Evolutionary conservation across 2,888 invertebrate genomes (phyloP).

Genomic region (Patella pellucida): DNA sequence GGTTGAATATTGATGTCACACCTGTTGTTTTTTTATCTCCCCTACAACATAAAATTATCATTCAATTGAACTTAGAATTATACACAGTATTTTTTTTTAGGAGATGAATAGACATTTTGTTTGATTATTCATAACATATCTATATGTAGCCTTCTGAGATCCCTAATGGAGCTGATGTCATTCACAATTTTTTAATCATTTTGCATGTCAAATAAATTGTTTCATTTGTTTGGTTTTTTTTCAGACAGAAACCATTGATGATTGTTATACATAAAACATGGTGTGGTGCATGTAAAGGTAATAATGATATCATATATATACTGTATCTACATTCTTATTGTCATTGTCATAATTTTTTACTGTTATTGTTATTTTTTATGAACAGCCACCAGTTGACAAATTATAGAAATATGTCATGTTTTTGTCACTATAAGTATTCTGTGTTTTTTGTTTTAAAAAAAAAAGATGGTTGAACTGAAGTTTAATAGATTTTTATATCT

Average conservation of each 20-base stretch:
- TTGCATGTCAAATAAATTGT: conserved; percentile 9
- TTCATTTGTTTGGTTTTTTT: conserved; percentile 28
- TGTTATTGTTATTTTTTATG: too few species aligned
- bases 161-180: neutral
- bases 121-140: too few species aligned
- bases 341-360: too few species aligned
- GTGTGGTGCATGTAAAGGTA: conserved; percentile 78
- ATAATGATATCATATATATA: conserved; percentile 22
- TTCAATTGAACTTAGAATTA: too few species aligned
- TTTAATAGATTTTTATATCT: too few species aligned
- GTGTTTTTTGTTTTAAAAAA: conserved; percentile 18
- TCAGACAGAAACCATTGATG: conserved; percentile 76
- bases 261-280: conserved; percentile 79
- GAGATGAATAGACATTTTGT: too few species aligned
- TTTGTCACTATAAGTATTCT: conserved; percentile 5
- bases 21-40: too few species aligned
- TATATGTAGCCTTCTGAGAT: too few species aligned
- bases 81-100: too few species aligned
- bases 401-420: neutral
- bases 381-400: neutral
- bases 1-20: too few species aligned
- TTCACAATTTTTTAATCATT: neutral
- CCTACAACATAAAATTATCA: too few species aligned
- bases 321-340: neutral
- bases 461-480: too few species aligned